Evolutionary conservation across 2,888 invertebrate species (phyloP), one percentile per base, ranked within the genome.

Genomic region (Theristus sp.): DNA sequence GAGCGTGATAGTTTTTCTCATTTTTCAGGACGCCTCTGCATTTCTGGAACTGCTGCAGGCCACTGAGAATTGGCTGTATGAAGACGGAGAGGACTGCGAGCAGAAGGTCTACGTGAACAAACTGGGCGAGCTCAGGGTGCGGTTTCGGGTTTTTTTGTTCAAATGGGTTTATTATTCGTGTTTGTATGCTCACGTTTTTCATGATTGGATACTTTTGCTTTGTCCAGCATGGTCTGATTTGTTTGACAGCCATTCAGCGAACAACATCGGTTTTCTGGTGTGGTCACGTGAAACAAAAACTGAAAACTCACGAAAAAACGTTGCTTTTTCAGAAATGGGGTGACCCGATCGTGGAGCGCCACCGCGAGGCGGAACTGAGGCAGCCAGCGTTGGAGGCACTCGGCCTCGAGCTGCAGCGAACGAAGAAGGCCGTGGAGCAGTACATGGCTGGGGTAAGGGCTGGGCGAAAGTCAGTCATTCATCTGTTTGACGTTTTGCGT

Each of bases 51-150:
- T 83, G 66, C 80, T 98, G 46, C 87, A 86, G 70, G 82, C 84
- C 26, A 85, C 90, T 68, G 96, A 96, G 76, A 84, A 86, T 73
- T 98, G 98, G 98, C 79, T 98, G 25, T 99, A 98, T 71, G 94
- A 93, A 70, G 87, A 87, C 62, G 98, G 98, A 2, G 93, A 93
- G 75, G 88, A 94, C 71, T 88, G 91, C 74, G 84, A 84, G 66
- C 83, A 84, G 71, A 82, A 84, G 69, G 80, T 84, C 46, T 84
- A 84, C 69, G 71, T 78, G 25, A 79, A 81, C 55, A 77, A 78
- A 66, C 73, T 82, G 27, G 72, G 74, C 30, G 73, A 76, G 22
- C 49, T 82, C 22, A 78, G 77, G 74, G 79, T 79, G 67, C 64
- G 62, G 47, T 61, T n/a, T n/a, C n/a, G n/a, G n/a, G 26, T 46